Evolutionary conservation across 2,797 vertebrate genomes (phyloP).

Genomic region (Leontopithecus rosalia): DNA sequence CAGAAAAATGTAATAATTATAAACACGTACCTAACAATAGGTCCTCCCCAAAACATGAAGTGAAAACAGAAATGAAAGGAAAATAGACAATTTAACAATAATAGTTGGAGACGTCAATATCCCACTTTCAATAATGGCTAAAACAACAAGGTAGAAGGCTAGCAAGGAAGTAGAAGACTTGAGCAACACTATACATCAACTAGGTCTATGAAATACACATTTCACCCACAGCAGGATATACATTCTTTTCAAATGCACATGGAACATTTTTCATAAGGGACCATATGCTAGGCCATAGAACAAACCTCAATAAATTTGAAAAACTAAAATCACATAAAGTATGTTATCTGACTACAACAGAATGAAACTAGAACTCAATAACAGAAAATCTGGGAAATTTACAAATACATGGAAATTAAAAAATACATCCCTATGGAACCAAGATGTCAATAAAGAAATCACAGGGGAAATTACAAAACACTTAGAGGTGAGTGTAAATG

Average conservation of each 20-base stretch:
- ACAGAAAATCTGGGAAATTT: neutral
- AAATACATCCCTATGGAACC: neutral
- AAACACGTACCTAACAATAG: neutral
- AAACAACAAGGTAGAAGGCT: neutral
- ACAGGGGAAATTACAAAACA: neutral
- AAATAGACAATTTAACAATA: neutral
- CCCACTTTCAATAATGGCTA: neutral
- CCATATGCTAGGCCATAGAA: neutral
- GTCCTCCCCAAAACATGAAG: neutral
- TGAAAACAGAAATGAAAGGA: neutral
- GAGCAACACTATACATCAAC: neutral
- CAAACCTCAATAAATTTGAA: neutral
- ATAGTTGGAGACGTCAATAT: neutral
- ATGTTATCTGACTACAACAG: neutral
- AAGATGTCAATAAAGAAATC: neutral
- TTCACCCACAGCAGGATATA: neutral
- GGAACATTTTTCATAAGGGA: neutral
- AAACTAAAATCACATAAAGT: neutral
- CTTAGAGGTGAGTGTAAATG: neutral
- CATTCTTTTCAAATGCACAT: neutral
- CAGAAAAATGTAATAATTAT: neutral
- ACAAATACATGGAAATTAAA: neutral
- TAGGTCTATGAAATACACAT: neutral
- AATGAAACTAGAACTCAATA: neutral
- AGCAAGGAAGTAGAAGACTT: neutral